Percentiles rank a stretch among this genome's conserved stretches.
Conservation (phyloP, 2,888 invertebrate genomes). For the Allacma fusca region DNA sequence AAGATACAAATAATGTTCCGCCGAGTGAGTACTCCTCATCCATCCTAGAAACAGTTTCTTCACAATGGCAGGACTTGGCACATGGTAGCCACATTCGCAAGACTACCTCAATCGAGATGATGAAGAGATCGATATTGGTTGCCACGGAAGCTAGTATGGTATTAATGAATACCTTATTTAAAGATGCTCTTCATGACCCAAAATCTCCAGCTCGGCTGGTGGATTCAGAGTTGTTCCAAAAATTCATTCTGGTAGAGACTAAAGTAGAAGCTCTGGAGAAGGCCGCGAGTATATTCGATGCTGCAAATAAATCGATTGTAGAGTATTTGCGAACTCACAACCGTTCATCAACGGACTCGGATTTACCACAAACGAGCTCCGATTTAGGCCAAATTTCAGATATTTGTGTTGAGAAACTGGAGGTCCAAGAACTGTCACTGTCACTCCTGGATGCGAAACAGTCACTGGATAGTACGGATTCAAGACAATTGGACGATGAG, state of each 20-base stretch:
- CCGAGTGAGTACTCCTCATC: neutral
- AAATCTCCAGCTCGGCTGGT: neutral
- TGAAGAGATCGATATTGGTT: neutral
- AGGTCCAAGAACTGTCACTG: neutral
- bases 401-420: neutral
- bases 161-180: conserved; percentile 28
- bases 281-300: conserved; percentile 24
- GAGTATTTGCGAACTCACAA: neutral
- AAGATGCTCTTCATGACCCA: conserved; percentile 20
- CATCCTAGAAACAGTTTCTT: neutral
- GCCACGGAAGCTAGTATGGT: conserved; percentile 31
- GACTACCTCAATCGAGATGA: neutral
- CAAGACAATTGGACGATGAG: neutral
- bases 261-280: conserved; percentile 26
- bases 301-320: neutral
- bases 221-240: neutral
- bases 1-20: no score
- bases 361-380: neutral
- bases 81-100: neutral
- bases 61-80: neutral
- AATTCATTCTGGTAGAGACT: neutral
- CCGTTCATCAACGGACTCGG: neutral
- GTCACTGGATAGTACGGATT: neutral
- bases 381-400: neutral
- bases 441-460: neutral